Evolutionary conservation across 2,888 invertebrate species (phyloP).

Genomic region (Schrankia costaestrigalis): DNA sequence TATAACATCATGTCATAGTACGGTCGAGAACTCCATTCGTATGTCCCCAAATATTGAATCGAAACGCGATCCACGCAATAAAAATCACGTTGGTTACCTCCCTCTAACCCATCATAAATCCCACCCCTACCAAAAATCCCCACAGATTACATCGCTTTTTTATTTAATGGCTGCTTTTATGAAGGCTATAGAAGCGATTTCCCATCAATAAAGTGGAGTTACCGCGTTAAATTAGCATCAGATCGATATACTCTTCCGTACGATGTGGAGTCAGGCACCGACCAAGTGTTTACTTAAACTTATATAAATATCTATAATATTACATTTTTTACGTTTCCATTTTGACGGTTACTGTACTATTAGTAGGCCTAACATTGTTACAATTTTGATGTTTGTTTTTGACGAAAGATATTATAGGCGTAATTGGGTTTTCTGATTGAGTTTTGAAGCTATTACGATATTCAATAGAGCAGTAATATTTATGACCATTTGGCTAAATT

Average conservation of each 20-base stretch:
- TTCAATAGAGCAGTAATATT: no score
- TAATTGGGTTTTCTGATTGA: no score
- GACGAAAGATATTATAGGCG: no score
- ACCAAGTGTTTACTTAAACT: constrained; percentile 18
- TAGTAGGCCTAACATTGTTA: no score
- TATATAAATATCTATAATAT: constrained; percentile 9
- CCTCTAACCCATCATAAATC: constrained; percentile 20
- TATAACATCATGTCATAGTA: no score
- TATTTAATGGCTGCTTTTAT: constrained; percentile 33
- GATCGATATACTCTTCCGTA: constrained; percentile 64
- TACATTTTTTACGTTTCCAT: constrained; percentile 11
- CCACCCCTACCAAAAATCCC: constrained; percentile 12
- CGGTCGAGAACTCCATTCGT: no score
- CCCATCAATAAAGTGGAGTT: constrained; percentile 51
- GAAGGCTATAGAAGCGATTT: constrained; percentile 41
- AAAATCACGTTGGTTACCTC: no score
- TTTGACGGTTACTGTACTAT: constrained; percentile 3
- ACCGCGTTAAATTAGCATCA: constrained; percentile 60
- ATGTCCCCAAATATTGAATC: no score
- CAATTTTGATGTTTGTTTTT: no score
- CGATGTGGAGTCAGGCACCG: constrained; percentile 50
- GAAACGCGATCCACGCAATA: no score
- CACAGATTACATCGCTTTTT: constrained; percentile 22
- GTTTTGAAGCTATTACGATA: no score
- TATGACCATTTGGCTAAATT: no score